These are phyloP conservation scores for Zoanthus sansibaricus DNA, from an alignment of 92 coral and sea anemone genomes.

Conservation along the genomic window DNA sequence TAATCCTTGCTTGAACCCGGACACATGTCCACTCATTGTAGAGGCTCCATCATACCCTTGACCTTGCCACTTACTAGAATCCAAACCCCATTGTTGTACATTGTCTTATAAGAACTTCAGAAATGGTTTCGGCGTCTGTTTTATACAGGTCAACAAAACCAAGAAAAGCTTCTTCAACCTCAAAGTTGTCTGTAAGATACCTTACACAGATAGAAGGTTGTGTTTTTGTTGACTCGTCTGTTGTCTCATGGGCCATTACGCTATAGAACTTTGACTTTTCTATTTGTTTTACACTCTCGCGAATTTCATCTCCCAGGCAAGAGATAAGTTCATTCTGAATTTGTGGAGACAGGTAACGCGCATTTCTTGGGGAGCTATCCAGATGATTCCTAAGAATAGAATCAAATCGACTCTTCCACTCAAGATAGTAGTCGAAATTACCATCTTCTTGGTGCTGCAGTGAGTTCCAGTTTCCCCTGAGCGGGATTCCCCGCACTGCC, in stretches of 20 bases:
- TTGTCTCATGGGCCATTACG: constrained; percentile 41
- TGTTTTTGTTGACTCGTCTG: constrained; percentile 27
- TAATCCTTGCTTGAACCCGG: constrained; percentile 55
- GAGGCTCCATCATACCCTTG: constrained; percentile 48
- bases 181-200: constrained; percentile 3
- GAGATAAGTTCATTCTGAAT: constrained; percentile 54
- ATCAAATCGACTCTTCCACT: neutral
- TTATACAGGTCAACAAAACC: constrained; percentile 24
- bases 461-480: neutral
- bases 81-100: constrained; percentile 34
- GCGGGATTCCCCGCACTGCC: neutral
- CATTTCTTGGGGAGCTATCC: constrained; percentile 45
- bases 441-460: neutral
- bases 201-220: constrained; percentile 49
- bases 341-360: constrained; percentile 53
- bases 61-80: constrained; percentile 34
- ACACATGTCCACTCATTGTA: constrained; percentile 34
- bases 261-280: constrained; percentile 31
- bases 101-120: constrained; percentile 22
- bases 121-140: constrained; percentile 43
- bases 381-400: constrained; percentile 29
- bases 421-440: neutral
- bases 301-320: constrained; percentile 53
- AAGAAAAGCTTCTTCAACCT: constrained; percentile 32
- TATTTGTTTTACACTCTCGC: neutral